These are phyloP conservation scores for Galerucella pusilla DNA, from an alignment of 2,888 invertebrate genomes.

Conservation along the genomic window DNA sequence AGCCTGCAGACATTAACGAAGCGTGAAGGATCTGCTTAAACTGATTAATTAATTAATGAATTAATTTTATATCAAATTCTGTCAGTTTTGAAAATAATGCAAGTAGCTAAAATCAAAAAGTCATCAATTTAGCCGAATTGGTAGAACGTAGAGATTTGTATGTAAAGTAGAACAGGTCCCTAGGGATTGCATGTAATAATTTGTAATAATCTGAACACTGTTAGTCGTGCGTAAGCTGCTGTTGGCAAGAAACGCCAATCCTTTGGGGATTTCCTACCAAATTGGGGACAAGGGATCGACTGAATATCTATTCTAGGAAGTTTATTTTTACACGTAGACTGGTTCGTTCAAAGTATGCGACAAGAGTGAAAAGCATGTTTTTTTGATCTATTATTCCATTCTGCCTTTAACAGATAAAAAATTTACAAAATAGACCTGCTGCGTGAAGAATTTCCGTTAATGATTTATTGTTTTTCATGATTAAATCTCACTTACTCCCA, in stretches of 20 bases:
- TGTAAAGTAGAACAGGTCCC: conserved; percentile 38
- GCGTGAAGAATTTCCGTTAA: no score
- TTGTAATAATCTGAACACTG: conserved; percentile 41
- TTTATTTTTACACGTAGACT: neutral
- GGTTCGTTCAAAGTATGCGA: neutral
- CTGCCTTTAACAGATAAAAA: no score
- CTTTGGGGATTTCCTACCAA: conserved; percentile 17
- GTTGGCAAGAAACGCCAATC: conserved; percentile 15
- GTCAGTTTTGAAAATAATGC: conserved; percentile 15
- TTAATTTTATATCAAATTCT: neutral
- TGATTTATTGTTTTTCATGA: no score
- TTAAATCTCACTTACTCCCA: no score
- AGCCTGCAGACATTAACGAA: no score
- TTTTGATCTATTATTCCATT: no score
- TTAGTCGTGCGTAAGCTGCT: conserved; percentile 28
- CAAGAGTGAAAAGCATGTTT: neutral
- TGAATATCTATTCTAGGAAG: neutral
- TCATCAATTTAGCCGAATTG: conserved; percentile 15
- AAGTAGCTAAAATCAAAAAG: conserved; percentile 10
- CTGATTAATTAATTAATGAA: no score
- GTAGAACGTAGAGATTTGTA: conserved; percentile 26
- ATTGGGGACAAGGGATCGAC: conserved; percentile 11
- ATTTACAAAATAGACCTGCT: no score
- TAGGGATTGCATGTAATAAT: conserved; percentile 37
- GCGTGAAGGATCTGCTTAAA: no score